Conservation (phyloP, 2,113 vertebrate genomes). For the Austrofundulus limnaeus region DNA sequence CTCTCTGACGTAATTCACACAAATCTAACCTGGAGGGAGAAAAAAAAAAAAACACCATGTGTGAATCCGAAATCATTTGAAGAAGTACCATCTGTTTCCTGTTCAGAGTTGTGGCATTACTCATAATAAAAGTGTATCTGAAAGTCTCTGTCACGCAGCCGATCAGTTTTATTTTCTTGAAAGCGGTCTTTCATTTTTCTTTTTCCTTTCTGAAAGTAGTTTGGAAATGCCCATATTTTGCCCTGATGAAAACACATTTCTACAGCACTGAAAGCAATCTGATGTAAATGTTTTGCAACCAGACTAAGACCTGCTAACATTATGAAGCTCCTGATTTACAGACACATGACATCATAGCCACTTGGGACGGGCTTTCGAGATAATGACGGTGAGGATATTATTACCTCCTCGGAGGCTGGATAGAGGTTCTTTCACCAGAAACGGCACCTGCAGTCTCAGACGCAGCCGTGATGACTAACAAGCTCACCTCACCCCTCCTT, state of each 20-base stretch:
- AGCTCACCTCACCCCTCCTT: conserved; percentile 42
- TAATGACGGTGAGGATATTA: conserved; percentile 53
- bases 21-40: not conserved
- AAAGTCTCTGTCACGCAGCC: not conserved
- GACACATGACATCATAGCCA: conserved; percentile 59
- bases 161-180: not conserved
- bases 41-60: too few relatives aligned
- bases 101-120: not conserved
- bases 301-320: conserved; percentile 16
- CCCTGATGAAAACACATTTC: not conserved
- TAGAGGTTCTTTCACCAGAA: conserved; percentile 22
- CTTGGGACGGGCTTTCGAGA: conserved; percentile 49
- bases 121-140: not conserved
- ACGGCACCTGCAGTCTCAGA: conserved; percentile 46
- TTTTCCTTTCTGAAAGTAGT: not conserved
- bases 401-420: conserved; percentile 36
- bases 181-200: not conserved
- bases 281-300: conserved; percentile 24
- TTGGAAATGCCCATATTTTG: not conserved
- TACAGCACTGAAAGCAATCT: conserved; percentile 11
- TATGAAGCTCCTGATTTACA: conserved; percentile 23
- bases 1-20: conserved; percentile 29
- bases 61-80: not conserved
- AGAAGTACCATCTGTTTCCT: conserved; percentile 16
- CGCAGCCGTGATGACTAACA: conserved; percentile 56